Evolutionary conservation across 2,113 vertebrate species (phyloP).

Genomic region (Oryzias javanicus): DNA sequence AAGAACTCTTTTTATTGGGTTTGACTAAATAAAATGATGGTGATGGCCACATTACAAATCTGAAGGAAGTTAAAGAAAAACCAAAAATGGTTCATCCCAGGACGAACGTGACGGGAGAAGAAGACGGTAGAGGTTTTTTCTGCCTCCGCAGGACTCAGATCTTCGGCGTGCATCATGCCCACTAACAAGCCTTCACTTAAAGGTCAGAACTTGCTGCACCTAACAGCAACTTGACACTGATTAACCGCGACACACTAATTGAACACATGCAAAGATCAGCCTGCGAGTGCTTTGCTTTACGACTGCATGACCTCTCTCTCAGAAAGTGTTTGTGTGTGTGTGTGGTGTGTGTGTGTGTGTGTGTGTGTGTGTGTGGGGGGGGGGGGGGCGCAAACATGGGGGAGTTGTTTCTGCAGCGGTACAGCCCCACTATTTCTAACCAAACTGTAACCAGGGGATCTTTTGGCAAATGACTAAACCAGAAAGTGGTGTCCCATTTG

Average conservation of each 20-base stretch:
- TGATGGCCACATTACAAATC: background rate
- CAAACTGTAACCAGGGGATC: background rate
- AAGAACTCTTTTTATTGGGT: too few relatives aligned
- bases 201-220: slow-evolving; percentile 29
- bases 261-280: slow-evolving; percentile 49
- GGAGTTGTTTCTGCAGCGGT: slow-evolving; percentile 3
- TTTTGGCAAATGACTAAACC: background rate
- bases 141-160: slow-evolving; percentile 1
- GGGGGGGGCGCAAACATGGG: background rate
- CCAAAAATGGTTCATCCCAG: background rate
- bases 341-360: too few relatives aligned
- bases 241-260: slow-evolving; percentile 53
- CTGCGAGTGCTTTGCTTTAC: slow-evolving; percentile 31
- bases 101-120: background rate
- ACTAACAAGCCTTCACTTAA: slow-evolving; percentile 10
- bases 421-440: background rate
- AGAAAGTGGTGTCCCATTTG: background rate
- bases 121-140: too few relatives aligned
- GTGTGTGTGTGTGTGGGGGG: slow-evolving; percentile 22
- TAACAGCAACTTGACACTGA: slow-evolving; percentile 42
- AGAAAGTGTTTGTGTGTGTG: too few relatives aligned
- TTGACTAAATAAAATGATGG: too few relatives aligned
- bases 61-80: background rate
- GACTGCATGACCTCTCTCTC: slow-evolving; percentile 21
- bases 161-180: slow-evolving; percentile 1